A percentile compares a stretch with the other conserved stretches of the same genome.
phyloP scores from a whole-genome alignment of 1,140 invertebrate genomes.

The Olivierus martensii region DNA sequence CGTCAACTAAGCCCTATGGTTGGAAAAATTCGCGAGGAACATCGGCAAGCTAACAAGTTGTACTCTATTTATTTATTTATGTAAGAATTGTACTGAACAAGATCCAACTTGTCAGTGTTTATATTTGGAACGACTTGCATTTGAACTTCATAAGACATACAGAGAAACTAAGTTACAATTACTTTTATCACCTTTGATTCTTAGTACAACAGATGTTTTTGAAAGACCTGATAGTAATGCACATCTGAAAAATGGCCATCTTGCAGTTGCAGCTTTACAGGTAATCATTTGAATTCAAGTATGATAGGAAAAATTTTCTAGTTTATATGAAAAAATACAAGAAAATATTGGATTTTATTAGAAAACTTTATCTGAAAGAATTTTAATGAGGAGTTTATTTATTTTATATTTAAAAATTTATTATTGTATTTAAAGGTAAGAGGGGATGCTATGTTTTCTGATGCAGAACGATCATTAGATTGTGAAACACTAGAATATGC shows the following conservation, averaged over 20 bases:
- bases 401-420: background rate
- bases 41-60: too few species aligned
- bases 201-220: constrained; percentile 30
- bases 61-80: too few species aligned
- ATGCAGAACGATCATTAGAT: constrained; percentile 69
- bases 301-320: constrained; percentile 6
- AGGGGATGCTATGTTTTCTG: constrained; percentile 95
- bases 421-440: constrained; percentile 41
- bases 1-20: too few species aligned
- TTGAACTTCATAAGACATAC: constrained; percentile 92
- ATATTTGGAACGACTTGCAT: constrained; percentile 76
- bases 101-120: constrained; percentile 83
- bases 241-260: constrained; percentile 33
- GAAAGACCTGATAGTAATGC: constrained; percentile 26
- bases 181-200: constrained; percentile 71
- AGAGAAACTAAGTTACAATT: constrained; percentile 82
- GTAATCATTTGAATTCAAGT: constrained; percentile 1
- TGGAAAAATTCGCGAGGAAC: too few species aligned
- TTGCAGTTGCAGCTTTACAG: constrained; percentile 34
- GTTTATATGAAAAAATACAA: background rate
- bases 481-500: constrained; percentile 94
- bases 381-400: background rate
- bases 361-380: too few species aligned
- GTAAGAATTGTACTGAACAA: constrained; percentile 59
- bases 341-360: too few species aligned